Base-by-base conservation (phyloP, 2,888 invertebrate species). In the Harpagoxenus sublaevis region DNA sequence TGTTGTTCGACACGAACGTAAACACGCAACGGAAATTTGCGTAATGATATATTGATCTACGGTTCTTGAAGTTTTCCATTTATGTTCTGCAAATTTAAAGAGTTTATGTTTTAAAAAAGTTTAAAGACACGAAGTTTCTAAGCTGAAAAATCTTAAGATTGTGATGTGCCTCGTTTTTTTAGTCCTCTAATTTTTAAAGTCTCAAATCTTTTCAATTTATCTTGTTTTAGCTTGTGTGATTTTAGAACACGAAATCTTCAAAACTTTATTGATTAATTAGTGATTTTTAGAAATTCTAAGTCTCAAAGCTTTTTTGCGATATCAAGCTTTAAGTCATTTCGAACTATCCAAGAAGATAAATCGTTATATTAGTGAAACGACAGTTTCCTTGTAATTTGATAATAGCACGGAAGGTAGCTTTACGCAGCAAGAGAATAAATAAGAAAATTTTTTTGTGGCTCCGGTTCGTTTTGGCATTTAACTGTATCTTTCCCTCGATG, bases 391-490 rank as follows among this genome's bases (percentile, higher is more conserved):
- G 60, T 81, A 73, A 81, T 73, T 81, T 81, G 60, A 81, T 81
- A 73, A 48, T 48, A 48, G 35, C 18, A 48, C 12, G 28, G 31
- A 55, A 28, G 23, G n/a, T 48, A 48, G 28, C 3, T 45, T 79
- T 70, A 71, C 35, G 15, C 60, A 35, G 12, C 42, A 15, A 18
- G 31, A 57, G 45, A 57, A 68, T 35, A 73, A 81, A 18, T 73
- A 23, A 9, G 42, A 45, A 35, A 28, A 71, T 81, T 71, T 60
- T 57, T 79, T 71, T 81, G 71, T 51, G 51, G 45, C 45, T 79
- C 23, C 23, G 39, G 12, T 48, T 65, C 39, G 65, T 77, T 81
- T 81, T 79, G 48, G 39, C 60, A 79, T 79, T 79, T 79, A 79
- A 79, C 31, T 28, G 73, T 81, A 71, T 73, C 57, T 45, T 60